Conservation (phyloP, 1,140 invertebrate species). For the Dendroctonus ponderosae region DNA sequence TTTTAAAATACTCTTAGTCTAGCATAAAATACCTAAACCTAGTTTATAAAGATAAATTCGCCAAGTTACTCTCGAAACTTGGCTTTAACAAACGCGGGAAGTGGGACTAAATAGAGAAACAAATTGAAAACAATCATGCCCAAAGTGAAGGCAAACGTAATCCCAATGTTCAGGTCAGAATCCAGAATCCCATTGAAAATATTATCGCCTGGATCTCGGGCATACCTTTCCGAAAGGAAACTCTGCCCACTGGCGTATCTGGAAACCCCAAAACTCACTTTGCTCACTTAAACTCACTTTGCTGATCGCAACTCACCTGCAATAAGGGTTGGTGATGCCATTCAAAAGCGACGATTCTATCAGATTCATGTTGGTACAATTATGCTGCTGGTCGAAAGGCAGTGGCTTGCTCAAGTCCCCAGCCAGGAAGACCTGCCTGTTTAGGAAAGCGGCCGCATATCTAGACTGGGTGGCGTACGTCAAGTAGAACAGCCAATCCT, state of each 20-base stretch:
- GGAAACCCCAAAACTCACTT: too few relatives aligned
- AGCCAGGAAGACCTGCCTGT: slow-evolving; percentile 64
- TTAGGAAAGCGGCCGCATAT: slow-evolving; percentile 72
- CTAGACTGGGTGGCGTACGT: slow-evolving; percentile 74
- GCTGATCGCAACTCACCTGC: slow-evolving; percentile 50
- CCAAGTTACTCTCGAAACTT: slow-evolving; percentile 74
- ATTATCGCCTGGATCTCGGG: slow-evolving; percentile 60
- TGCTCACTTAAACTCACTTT: too few relatives aligned
- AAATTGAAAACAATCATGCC: slow-evolving; percentile 80
- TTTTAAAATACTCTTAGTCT: slow-evolving; percentile 1
- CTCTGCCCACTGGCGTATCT: slow-evolving; percentile 70
- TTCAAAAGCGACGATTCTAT: slow-evolving; percentile 53
- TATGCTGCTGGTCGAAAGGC: slow-evolving; percentile 53
- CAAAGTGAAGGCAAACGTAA: slow-evolving; percentile 80
- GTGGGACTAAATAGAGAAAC: slow-evolving; percentile 79
- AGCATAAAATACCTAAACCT: neutral
- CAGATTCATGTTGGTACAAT: slow-evolving; percentile 56
- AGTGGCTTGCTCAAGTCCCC: slow-evolving; percentile 56
- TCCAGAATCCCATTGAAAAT: slow-evolving; percentile 64
- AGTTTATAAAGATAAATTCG: neutral
- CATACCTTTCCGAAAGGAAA: slow-evolving; percentile 72
- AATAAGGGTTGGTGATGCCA: slow-evolving; percentile 47
- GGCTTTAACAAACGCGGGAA: slow-evolving; percentile 81
- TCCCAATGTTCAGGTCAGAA: slow-evolving; percentile 72
- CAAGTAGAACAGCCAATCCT: slow-evolving; percentile 78